These are phyloP conservation scores for Salvelinus sp. DNA, from an alignment of 2,113 vertebrate species.

Conservation along the genomic window DNA sequence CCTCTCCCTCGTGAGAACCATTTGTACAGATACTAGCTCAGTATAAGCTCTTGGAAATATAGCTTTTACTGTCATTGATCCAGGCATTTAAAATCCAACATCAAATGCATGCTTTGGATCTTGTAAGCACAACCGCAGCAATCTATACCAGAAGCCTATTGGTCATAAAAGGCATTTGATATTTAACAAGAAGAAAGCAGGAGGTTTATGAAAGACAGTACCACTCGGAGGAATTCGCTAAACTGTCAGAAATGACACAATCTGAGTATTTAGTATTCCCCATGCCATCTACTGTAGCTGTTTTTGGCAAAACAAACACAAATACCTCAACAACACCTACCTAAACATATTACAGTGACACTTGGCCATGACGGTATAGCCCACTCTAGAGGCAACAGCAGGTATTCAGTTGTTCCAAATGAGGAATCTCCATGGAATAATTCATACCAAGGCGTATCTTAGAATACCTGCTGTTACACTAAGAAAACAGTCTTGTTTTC, in stretches of 20 bases:
- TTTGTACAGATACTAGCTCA: background rate
- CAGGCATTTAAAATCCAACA: background rate
- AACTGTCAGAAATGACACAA: background rate
- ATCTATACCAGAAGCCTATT: too few relatives aligned
- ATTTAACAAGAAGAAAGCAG: background rate
- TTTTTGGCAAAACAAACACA: too few relatives aligned
- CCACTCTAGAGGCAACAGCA: conserved; percentile 1
- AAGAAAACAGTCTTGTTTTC: too few relatives aligned
- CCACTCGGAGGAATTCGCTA: background rate
- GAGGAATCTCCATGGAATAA: background rate
- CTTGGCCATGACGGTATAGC: background rate
- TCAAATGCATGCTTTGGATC: conserved; percentile 1
- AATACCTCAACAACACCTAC: too few relatives aligned
- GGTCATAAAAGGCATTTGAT: background rate
- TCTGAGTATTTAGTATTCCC: background rate
- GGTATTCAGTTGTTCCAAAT: background rate
- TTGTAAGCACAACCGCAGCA: background rate
- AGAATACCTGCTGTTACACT: background rate
- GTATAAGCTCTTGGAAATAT: background rate
- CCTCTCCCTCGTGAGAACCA: background rate
- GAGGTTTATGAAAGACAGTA: background rate
- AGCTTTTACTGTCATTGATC: conserved; percentile 1
- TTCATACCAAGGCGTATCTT: background rate
- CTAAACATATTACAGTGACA: background rate
- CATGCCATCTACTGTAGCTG: too few relatives aligned